Base-by-base conservation (phyloP, 2,113 vertebrate species). In the Halcyon senegalensis region DNA sequence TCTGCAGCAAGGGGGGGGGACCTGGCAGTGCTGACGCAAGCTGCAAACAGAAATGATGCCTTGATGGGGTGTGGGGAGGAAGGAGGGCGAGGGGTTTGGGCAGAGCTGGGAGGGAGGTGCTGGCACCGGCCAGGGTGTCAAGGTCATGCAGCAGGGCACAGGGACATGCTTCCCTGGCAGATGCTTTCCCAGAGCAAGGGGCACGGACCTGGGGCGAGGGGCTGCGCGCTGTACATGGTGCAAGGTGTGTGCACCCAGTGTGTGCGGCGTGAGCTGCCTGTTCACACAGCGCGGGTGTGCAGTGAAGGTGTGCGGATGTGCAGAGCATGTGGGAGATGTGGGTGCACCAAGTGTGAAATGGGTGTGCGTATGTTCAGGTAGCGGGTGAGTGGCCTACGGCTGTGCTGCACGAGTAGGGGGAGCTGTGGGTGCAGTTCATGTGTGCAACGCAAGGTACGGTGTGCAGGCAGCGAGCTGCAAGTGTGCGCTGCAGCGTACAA, bases 191-290 rank as follows among this genome's bases (percentile, higher is more conserved):
- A 14, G 37, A 68, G 43, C 43, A 13, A n/a, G 35, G 41, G 13
- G 19, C 20, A 1, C 1, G 13, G 44, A 25, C 2, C 19, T 4
- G 2, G 16, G 63, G 37, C 11, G 7, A 9, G 9, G 39, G 24
- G 31, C 37, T 17, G 58, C 2, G 60, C 4, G 1, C 1, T 9
- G 70, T 1, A 7, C 1, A 0, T 1, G 1, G 28, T 5, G 53
- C 5, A 25, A n/a, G 81, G 20, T 16, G 51, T 3, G 19, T 13
- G 8, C 51, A 2, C 6, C 3, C 0, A 0, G 16, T 3, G 13
- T 8, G 16, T 17, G 35, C 30, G 5, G 77, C 1, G 8, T 9
- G 51, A 48, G 46, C 59, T 30, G 31, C 3, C 33, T 20, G 20
- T 13, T 20, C 11, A 3, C 3, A 20, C 21, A 4, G 25, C 7